Conservation (phyloP, 2,113 vertebrate genomes). For the rabbit (Oryctolagus cuniculus) region DNA sequence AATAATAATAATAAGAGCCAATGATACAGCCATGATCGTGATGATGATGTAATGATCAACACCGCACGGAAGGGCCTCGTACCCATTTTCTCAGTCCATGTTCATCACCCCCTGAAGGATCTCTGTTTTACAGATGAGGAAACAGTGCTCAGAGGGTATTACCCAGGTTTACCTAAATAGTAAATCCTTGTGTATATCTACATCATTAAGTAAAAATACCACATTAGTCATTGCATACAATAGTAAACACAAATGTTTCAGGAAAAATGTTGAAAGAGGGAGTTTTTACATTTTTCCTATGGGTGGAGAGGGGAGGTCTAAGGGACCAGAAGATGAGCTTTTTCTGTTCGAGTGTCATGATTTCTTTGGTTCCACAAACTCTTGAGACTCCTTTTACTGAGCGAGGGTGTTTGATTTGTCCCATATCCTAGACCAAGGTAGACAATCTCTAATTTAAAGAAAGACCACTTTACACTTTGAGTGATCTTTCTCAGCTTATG, state of each 20-base stretch:
- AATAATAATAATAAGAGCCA: neutral
- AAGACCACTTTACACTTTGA: neutral
- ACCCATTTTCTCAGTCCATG: neutral
- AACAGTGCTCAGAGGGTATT: neutral
- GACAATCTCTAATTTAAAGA: neutral
- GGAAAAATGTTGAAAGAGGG: constrained; percentile 48
- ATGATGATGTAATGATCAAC: neutral
- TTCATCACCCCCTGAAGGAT: neutral
- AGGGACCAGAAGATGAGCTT: constrained; percentile 12
- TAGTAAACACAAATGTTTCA: constrained; percentile 50
- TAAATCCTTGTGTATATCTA: neutral
- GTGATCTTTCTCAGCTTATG: neutral
- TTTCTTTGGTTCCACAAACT: neutral
- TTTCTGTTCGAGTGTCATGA: neutral
- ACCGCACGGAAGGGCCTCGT: neutral
- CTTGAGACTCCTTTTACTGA: neutral
- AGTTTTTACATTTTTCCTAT: constrained; percentile 27
- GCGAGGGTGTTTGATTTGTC: neutral
- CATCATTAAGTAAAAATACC: constrained; percentile 36
- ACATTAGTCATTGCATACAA: constrained; percentile 26
- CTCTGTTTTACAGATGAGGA: neutral
- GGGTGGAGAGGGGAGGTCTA: neutral
- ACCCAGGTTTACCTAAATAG: constrained; percentile 24
- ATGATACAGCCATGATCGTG: neutral
- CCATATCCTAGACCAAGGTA: neutral